A percentile compares a stretch with the other conserved stretches of the same genome.
phyloP scores from a whole-genome alignment of 2,888 invertebrate genomes.

The Timema cristinae region DNA sequence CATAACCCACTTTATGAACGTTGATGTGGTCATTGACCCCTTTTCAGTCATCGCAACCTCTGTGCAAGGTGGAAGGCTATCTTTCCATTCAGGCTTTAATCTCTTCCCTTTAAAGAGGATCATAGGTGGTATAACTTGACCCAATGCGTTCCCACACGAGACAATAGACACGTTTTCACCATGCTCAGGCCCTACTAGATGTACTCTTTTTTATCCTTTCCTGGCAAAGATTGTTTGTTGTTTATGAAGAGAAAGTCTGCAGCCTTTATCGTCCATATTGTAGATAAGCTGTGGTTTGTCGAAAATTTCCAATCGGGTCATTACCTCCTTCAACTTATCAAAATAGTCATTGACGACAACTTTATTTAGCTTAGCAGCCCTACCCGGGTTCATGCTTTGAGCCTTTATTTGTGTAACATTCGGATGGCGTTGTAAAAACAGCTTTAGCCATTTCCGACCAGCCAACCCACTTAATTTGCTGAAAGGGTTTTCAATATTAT shows the following conservation, averaged over 20 bases:
- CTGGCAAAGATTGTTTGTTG: conserved; percentile 8
- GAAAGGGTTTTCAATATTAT: conserved; percentile 11
- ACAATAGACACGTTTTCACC: conserved; percentile 17
- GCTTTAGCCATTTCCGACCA: conserved; percentile 13
- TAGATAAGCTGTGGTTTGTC: conserved; percentile 11
- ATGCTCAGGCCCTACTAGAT: conserved; percentile 9
- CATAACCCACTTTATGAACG: conserved; percentile 34
- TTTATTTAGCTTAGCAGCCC: conserved; percentile 14
- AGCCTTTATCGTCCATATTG: conserved; percentile 9
- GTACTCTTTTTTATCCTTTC: conserved; percentile 13
- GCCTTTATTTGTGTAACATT: conserved; percentile 10
- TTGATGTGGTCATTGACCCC: conserved; percentile 37
- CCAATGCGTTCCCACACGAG: conserved; percentile 6
- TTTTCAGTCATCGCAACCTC: conserved; percentile 35
- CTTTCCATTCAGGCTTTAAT: conserved; percentile 15
- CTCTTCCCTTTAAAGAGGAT: conserved; percentile 21
- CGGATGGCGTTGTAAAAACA: conserved; percentile 12
- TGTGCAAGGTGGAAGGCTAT: conserved; percentile 35
- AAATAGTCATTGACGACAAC: conserved; percentile 13
- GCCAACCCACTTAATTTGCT: background rate
- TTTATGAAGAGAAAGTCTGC: conserved; percentile 9
- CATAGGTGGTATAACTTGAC: conserved; percentile 19
- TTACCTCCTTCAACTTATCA: conserved; percentile 11
- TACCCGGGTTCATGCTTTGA: conserved; percentile 13
- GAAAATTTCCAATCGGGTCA: conserved; percentile 12